Base-by-base conservation (phyloP, 2,888 invertebrate genomes). In the Machimus rusticus region DNA sequence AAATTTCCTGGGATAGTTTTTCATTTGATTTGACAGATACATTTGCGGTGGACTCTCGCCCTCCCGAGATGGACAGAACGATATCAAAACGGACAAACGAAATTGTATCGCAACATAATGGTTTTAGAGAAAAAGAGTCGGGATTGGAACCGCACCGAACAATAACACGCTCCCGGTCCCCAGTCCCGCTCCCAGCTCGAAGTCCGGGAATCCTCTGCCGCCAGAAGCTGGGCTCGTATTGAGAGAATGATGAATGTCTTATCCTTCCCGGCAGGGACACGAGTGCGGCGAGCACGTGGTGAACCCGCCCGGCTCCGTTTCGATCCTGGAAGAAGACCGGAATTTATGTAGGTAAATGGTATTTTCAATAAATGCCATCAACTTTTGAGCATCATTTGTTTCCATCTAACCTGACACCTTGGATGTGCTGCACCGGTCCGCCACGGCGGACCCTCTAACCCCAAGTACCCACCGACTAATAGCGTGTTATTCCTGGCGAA, bases 11-110 rank as follows among this genome's bases (percentile, higher is more conserved):
- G 55, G 86, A 88, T 87, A 87, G 87, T 89, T 89, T 89, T 89
- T 88, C 89, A 89, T 89, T 89, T 87, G 88, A 89, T 88, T 81
- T 89, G 89, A 89, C 89, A 89, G 89, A 85, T 89, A 87, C 87
- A 89, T 87, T 87, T 86, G 39, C 74, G 76, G 57, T 79, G 57
- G 23, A 14, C 37, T 34, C 23, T 74, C 74, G 37, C 34, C 31
- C 16, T 9, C 57, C 14, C 34, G 39, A 39, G 85, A 84, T 57
- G 84, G 78, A 87, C 85, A 84, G 46, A 77, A 78, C 34, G 37
- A 85, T 85, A 87, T 87, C 57, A 87, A 28, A 78, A 39, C 76
- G 85, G 87, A 87, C 85, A 86, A 77, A 43, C 78, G 86, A 78
- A 86, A 86, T 86, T 78, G 78, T 86, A 79, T 57, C 78, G 51